Base-by-base conservation (phyloP, 2,797 vertebrate genomes). In the Champsocephalus esox region DNA sequence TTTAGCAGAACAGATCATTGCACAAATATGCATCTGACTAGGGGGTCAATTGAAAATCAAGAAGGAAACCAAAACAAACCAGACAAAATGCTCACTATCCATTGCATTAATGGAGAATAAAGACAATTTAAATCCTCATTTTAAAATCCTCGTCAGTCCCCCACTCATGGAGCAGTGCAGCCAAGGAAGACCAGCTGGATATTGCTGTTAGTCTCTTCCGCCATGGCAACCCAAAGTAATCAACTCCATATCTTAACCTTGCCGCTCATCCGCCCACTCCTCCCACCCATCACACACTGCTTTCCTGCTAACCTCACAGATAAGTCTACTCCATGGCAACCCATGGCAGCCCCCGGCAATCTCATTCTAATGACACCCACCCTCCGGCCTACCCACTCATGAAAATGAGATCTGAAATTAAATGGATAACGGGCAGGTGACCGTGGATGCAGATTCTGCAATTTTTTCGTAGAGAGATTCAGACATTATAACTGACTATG, bases 161-260 rank as follows among this genome's bases (percentile, higher is more conserved):
- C 60, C 57, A 57, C 81, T 90, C 79, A 80, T 75, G 49, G 60
- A 75, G 58, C 5, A 49, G 66, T 12, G 52, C 77, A 68, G 83
- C 82, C 64, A 77, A 77, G 50, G 56, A 79, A 73, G 83, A 86
- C 80, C 85, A 85, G 79, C 85, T 87, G 82, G 81, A 88, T 89
- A 88, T 68, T 84, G 77, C 80, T 44, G 77, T 86, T 86, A 55
- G 79, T 87, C 77, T 89, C 83, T 67, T 84, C 89, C 69, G 45
- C 85, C 89, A 92, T 90, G 80, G 89, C 92, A 93, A 92, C 89
- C 81, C 81, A 76, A 91, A 91, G 90, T 91, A 94, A 94, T 94
- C 92, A 93, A 90, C 89, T 91, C 90, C 80, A 74, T 89, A 85
- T 91, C 88, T 80, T 87, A 86, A 90, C 87, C 85, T 89, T 87